These are phyloP conservation scores for Protaetia brevitarsis DNA, from an alignment of 1,140 invertebrate species.

Conservation along the genomic window DNA sequence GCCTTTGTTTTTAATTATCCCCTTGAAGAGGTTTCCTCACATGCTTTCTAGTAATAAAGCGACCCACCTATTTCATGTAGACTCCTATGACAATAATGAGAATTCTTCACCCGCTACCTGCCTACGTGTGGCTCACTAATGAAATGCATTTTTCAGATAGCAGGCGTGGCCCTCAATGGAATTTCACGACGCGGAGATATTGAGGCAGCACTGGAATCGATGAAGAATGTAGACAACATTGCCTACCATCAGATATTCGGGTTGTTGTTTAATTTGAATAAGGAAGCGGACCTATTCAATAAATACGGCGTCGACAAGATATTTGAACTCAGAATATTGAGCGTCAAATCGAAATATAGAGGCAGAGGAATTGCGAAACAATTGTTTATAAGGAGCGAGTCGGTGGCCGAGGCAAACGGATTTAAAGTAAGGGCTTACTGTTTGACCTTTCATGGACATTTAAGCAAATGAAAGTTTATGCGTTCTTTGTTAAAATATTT, in stretches of 20 bases:
- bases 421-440: slow-evolving; percentile 64
- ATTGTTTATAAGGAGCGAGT: slow-evolving; percentile 62
- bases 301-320: slow-evolving; percentile 66
- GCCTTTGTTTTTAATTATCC: neutral
- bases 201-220: slow-evolving; percentile 56
- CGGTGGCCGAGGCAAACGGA: slow-evolving; percentile 60
- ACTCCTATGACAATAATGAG: neutral
- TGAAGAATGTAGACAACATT: slow-evolving; percentile 56
- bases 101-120: neutral
- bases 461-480: too few relatives aligned
- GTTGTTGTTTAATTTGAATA: slow-evolving; percentile 61
- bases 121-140: neutral
- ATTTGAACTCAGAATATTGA: slow-evolving; percentile 78
- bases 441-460: too few relatives aligned
- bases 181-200: slow-evolving; percentile 58
- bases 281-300: slow-evolving; percentile 59
- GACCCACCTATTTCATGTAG: neutral
- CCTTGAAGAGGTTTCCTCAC: neutral
- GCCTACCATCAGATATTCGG: slow-evolving; percentile 66
- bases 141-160: slow-evolving; percentile 54
- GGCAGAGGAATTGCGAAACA: slow-evolving; percentile 69
- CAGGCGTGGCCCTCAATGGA: slow-evolving; percentile 65
- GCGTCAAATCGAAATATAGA: slow-evolving; percentile 65
- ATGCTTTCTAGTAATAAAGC: slow-evolving; percentile 10
- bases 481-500: neutral